These are phyloP conservation scores for Sander vitreus DNA, from an alignment of 2,113 vertebrate species.

Conservation along the genomic window DNA sequence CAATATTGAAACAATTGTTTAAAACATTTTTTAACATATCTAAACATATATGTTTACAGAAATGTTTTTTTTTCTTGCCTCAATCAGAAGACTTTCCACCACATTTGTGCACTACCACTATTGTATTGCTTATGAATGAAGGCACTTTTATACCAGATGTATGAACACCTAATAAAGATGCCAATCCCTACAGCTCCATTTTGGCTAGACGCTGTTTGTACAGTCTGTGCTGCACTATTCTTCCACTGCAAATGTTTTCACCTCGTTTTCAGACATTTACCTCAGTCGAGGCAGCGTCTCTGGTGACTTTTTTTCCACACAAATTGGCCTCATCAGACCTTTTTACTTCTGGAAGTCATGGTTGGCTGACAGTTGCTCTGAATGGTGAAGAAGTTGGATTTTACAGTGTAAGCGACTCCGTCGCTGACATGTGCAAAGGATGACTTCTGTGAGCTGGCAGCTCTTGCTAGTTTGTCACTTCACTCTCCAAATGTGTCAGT, in stretches of 20 bases:
- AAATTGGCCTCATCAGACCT: constrained; percentile 38
- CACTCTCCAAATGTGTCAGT: constrained; percentile 17
- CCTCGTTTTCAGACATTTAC: constrained; percentile 51
- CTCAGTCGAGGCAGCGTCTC: constrained; percentile 25
- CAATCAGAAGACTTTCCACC: neutral
- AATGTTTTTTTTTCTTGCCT: neutral
- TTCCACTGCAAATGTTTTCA: constrained; percentile 40
- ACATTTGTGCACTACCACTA: neutral
- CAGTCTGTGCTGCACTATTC: constrained; percentile 11
- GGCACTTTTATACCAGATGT: neutral
- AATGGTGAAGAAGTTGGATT: constrained; percentile 11
- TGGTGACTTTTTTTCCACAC: constrained; percentile 45
- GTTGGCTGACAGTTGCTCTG: neutral
- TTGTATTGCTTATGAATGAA: neutral
- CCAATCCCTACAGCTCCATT: neutral
- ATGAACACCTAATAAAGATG: constrained; percentile 19
- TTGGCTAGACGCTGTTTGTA: neutral
- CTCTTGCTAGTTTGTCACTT: constrained; percentile 1
- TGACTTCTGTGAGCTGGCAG: neutral
- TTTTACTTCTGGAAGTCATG: constrained; percentile 17
- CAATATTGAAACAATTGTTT: neutral
- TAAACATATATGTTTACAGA: neutral
- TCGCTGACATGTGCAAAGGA: constrained; percentile 17
- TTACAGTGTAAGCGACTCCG: constrained; percentile 5
- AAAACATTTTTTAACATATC: neutral